These are phyloP conservation scores for Benthosema pterotum DNA, from an alignment of 2,797 vertebrate species.

Conservation along the genomic window DNA sequence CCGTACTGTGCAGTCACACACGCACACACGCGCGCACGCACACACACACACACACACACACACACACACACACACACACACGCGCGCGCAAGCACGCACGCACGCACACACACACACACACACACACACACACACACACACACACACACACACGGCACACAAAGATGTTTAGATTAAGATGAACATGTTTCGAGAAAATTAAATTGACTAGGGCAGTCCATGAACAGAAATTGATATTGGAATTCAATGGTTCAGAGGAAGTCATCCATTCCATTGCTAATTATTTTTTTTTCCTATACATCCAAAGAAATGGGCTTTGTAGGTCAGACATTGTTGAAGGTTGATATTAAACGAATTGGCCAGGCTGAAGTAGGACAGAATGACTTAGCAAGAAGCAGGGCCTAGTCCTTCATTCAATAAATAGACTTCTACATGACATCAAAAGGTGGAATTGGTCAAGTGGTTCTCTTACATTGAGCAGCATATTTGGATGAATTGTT, in stretches of 20 bases:
- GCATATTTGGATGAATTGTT: constrained; percentile 27
- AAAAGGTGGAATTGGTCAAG: constrained; percentile 14
- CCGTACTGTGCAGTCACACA: background rate
- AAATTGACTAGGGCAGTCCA: constrained; percentile 24
- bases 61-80: constrained; percentile 1
- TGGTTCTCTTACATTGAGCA: constrained; percentile 30
- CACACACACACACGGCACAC: background rate
- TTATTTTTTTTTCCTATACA: constrained; percentile 25
- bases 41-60: constrained; percentile 1
- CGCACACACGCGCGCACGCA: constrained; percentile 20
- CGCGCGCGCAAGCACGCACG: background rate
- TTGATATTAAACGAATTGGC: constrained; percentile 33
- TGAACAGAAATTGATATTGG: constrained; percentile 50
- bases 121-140: background rate
- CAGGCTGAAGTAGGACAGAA: constrained; percentile 11
- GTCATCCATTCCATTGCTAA: constrained; percentile 13
- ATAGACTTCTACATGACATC: background rate
- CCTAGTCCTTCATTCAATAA: constrained; percentile 39
- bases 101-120: background rate
- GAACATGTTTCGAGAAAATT: constrained; percentile 1
- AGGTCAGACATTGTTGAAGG: constrained; percentile 21
- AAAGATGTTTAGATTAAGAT: no score
- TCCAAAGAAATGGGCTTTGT: constrained; percentile 7
- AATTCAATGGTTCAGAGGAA: constrained; percentile 37
- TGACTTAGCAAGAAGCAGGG: constrained; percentile 18